Percentiles rank a stretch among this genome's conserved stretches.
phyloP scores from a whole-genome alignment of 2,797 vertebrate genomes.

The Poeciliopsis presidionis region DNA sequence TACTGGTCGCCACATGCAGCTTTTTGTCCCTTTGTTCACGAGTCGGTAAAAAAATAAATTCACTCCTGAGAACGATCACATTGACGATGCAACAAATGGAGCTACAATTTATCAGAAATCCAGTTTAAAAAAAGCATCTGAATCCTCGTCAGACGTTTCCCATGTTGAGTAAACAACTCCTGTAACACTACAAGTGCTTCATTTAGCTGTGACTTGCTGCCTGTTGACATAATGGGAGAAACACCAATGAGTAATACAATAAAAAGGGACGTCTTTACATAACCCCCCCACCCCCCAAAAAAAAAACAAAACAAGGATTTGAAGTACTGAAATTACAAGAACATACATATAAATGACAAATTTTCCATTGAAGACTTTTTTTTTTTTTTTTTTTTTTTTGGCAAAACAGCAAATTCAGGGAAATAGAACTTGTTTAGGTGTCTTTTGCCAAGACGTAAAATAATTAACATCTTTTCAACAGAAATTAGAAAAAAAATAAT shows the following conservation, averaged over 20 bases:
- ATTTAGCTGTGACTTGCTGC: constrained; percentile 17
- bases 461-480: constrained; percentile 5
- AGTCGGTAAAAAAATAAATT: constrained; percentile 65
- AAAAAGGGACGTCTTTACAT: constrained; percentile 4
- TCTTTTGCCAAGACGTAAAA: constrained; percentile 18
- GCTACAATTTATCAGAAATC: constrained; percentile 34
- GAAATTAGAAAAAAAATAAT: constrained; percentile 22
- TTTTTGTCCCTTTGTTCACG: constrained; percentile 88
- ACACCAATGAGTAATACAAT: constrained; percentile 23
- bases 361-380: constrained; percentile 4
- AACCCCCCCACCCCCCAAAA: background rate
- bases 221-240: background rate
- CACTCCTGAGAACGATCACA: constrained; percentile 54
- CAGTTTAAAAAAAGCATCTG: constrained; percentile 8
- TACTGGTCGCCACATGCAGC: constrained; percentile 74
- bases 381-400: constrained; percentile 19
- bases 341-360: constrained; percentile 11
- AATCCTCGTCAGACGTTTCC: constrained; percentile 10
- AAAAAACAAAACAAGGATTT: constrained; percentile 3
- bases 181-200: constrained; percentile 17
- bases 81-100: constrained; percentile 46
- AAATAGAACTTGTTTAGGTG: constrained; percentile 11
- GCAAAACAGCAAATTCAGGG: constrained; percentile 18
- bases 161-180: constrained; percentile 46
- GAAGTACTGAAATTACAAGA: constrained; percentile 25